These are phyloP conservation scores for Enteromius thamalakanensis DNA, from an alignment of 2,797 vertebrate species.

Conservation along the genomic window DNA sequence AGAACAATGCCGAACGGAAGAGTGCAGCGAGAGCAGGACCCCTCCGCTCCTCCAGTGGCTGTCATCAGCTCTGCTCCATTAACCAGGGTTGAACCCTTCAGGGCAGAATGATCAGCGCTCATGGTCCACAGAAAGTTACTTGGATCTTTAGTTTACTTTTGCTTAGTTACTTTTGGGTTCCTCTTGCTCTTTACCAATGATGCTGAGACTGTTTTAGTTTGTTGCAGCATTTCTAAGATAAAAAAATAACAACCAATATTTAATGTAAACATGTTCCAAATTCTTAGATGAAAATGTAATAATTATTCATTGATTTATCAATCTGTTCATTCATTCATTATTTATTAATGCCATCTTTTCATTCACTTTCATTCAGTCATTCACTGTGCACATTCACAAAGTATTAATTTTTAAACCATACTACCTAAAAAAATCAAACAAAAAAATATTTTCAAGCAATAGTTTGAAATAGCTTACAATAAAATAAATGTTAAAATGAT, in stretches of 20 bases:
- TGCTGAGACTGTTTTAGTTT: not conserved
- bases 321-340: not conserved
- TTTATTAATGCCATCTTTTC: not conserved
- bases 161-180: not conserved
- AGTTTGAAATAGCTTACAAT: not conserved
- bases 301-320: not conserved
- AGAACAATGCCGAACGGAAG: slow-evolving; percentile 88
- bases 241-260: not conserved
- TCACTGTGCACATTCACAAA: not conserved
- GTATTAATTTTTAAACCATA: not conserved
- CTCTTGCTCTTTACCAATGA: not conserved
- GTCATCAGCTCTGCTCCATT: slow-evolving; percentile 86
- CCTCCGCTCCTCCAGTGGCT: slow-evolving; percentile 86
- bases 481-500: no score
- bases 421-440: no score
- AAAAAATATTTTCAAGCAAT: not conserved
- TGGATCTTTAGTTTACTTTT: not conserved
- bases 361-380: not conserved
- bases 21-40: slow-evolving; percentile 89
- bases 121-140: slow-evolving; percentile 26
- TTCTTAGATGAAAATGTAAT: not conserved
- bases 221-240: not conserved
- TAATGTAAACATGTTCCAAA: not conserved
- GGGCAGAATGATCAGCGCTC: slow-evolving; percentile 51
- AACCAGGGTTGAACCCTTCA: slow-evolving; percentile 76